Conservation (phyloP, 2,888 invertebrate species). For the Boloria selene region DNA sequence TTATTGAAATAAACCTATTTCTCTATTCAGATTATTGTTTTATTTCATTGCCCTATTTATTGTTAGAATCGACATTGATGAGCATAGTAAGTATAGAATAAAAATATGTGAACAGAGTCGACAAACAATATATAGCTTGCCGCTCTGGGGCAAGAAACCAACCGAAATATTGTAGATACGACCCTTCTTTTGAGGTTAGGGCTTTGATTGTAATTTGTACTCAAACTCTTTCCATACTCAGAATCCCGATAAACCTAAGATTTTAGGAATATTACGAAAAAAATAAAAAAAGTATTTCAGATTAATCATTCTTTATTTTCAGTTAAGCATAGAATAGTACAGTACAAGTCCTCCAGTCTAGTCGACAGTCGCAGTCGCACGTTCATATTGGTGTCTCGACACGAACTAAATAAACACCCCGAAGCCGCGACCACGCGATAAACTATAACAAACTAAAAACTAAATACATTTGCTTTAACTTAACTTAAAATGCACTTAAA, state of each 20-base stretch:
- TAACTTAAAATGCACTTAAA: constrained; percentile 47
- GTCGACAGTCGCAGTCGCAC: constrained; percentile 63
- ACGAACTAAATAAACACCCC: constrained; percentile 48
- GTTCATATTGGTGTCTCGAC: constrained; percentile 38
- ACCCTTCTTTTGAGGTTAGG: too few relatives aligned
- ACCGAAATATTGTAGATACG: too few relatives aligned
- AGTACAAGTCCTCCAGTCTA: constrained; percentile 75
- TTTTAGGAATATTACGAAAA: neutral
- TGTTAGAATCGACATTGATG: too few relatives aligned
- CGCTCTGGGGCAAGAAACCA: too few relatives aligned
- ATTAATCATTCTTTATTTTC: constrained; percentile 80
- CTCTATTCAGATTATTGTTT: constrained; percentile 30
- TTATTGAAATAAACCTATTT: constrained; percentile 37
- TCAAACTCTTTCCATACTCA: too few relatives aligned
- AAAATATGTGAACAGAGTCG: too few relatives aligned
- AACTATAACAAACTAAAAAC: constrained; percentile 42
- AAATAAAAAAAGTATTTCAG: constrained; percentile 48
- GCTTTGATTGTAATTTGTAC: too few relatives aligned
- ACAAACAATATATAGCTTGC: too few relatives aligned
- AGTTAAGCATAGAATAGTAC: constrained; percentile 82
- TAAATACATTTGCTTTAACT: constrained; percentile 67
- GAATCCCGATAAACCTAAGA: too few relatives aligned
- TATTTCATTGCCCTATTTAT: neutral
- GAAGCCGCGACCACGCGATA: constrained; percentile 40
- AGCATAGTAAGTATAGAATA: too few relatives aligned